phyloP scores from a whole-genome alignment of 2,888 invertebrate genomes.

The Sialis lutaria region DNA sequence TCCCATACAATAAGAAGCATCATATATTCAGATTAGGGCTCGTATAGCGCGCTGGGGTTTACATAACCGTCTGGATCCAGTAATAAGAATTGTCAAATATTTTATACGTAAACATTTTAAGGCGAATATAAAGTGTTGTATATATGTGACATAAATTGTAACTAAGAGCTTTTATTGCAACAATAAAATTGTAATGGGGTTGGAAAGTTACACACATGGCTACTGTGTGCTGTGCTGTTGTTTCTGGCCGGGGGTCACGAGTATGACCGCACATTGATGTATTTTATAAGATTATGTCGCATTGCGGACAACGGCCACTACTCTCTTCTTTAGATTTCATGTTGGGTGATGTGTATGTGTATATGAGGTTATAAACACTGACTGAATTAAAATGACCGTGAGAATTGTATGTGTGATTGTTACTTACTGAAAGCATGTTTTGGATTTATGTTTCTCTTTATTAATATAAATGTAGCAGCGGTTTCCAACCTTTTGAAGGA shows the following conservation, averaged over 20 bases:
- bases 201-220: not conserved
- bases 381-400: no score
- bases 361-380: no score
- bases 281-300: not conserved
- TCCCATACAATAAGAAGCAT: conserved; percentile 21
- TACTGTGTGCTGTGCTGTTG: not conserved
- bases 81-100: conserved; percentile 26
- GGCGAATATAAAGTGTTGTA: conserved; percentile 20
- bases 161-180: conserved; percentile 24
- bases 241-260: not conserved
- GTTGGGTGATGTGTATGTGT: no score
- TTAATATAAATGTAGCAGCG: no score
- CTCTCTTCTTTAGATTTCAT: no score
- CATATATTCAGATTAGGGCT: conserved; percentile 26
- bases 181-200: conserved; percentile 23
- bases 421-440: no score
- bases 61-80: conserved; percentile 18
- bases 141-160: conserved; percentile 21
- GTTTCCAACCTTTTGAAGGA: no score
- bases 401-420: no score
- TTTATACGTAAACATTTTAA: conserved; percentile 23
- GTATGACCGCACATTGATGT: not conserved
- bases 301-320: no score
- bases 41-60: conserved; percentile 20
- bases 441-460: no score